Evolutionary conservation across 2,797 vertebrate species (phyloP), one percentile per base, ranked within the genome.

Genomic region (Parauchenoglanis ngamensis): DNA sequence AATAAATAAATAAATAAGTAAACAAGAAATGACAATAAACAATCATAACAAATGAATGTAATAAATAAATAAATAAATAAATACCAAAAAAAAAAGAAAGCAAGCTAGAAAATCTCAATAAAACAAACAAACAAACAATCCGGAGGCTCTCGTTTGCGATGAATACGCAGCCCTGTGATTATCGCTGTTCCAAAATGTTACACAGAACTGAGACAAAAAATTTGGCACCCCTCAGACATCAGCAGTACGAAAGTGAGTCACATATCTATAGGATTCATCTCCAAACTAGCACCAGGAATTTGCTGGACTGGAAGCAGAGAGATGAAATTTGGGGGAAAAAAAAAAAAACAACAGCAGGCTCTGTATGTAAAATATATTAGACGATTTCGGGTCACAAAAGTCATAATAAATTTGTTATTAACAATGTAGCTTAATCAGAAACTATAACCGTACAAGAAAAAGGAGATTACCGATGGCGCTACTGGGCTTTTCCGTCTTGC

Each of bases 401-500:
- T 65, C n/a, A 65, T 25, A 65, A 28, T 28, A n/a, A 28, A 72
- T 10, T 72, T 13, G 17, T 35, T n/a, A 35, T 6, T 25, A 7
- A 28, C 13, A n/a, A 23, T 25, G 44, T 46, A n/a, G 17, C 68
- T 11, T 61, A 28, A 65, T 65, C 63, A 40, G 65, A 73, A 23
- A 23, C 8, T 17, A 46, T 23, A n/a, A 75, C 11, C 6, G 46
- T 8, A 28, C 19, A 77, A 10, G 17, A 21, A 59, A 35, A 7
- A 25, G 56, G 7, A 67, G 49, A 11, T 93, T 95, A 99, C 98
- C 98, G 0, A 99, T 96, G 65, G 96, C 94, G 87, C 92, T 95
- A 93, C 86, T 95, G 31, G 96, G 94, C 93, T 98, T 99, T 90
- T 99, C 98, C 68, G 96, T 95, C 93, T 98, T 98, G 95, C 95